phyloP scores from a whole-genome alignment of 2,113 vertebrate species.

The Grammomys dolichurus region DNA sequence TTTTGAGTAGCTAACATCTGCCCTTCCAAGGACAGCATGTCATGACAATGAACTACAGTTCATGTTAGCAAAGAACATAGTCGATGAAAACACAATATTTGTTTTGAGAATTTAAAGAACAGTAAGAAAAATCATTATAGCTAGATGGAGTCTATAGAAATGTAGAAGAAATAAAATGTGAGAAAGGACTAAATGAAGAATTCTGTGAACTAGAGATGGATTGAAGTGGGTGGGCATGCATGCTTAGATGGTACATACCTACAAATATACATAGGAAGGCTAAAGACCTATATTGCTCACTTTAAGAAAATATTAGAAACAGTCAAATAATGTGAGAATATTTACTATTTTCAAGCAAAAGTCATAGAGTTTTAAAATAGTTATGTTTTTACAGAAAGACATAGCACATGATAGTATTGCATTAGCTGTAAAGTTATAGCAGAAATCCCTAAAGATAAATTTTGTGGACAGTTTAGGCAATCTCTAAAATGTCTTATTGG shows the following conservation, averaged over 20 bases:
- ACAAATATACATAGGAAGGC: background rate
- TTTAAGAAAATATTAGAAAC: background rate
- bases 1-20: background rate
- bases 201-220: background rate
- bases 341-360: background rate
- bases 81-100: background rate
- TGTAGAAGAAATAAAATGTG: background rate
- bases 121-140: background rate
- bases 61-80: no score
- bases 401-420: background rate
- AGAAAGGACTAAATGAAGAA: background rate
- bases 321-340: background rate
- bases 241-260: no score
- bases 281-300: background rate
- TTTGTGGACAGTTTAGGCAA: background rate
- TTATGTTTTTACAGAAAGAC: background rate
- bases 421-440: background rate
- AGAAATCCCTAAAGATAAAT: background rate
- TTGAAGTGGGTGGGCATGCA: no score
- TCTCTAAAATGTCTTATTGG: background rate
- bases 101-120: background rate
- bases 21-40: background rate
- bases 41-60: no score
- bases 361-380: background rate
- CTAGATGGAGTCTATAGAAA: background rate